Evolutionary conservation across 1,140 invertebrate species (phyloP).

Genomic region (Cheumatopsyche charites): DNA sequence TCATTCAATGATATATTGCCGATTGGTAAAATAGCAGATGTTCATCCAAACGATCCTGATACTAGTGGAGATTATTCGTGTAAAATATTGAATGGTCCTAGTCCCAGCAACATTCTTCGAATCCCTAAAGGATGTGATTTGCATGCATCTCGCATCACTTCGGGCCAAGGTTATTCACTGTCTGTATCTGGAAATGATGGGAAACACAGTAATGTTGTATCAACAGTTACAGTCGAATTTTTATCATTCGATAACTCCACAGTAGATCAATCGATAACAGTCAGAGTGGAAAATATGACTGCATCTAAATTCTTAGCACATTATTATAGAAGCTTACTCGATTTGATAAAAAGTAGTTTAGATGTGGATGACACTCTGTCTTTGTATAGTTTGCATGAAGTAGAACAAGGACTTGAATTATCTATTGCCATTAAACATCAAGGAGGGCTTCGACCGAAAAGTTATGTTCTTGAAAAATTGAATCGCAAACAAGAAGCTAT

Average conservation of each 20-base stretch:
- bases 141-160: conserved; percentile 70
- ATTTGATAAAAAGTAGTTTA: conserved; percentile 70
- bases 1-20: conserved; percentile 76
- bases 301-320: conserved; percentile 75
- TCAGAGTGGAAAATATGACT: conserved; percentile 75
- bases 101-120: conserved; percentile 67
- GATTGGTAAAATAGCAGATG: conserved; percentile 83
- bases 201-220: conserved; percentile 80
- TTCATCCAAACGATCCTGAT: conserved; percentile 90
- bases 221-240: conserved; percentile 83
- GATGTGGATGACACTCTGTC: conserved; percentile 68
- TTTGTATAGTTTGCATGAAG: conserved; percentile 77
- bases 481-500: conserved; percentile 69
- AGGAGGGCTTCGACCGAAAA: conserved; percentile 65
- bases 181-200: conserved; percentile 89
- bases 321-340: conserved; percentile 75
- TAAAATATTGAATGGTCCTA: conserved; percentile 69
- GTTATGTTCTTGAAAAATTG: conserved; percentile 68
- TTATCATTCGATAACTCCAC: conserved; percentile 80
- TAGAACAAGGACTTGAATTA: conserved; percentile 69
- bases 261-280: conserved; percentile 80
- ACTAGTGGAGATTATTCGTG: conserved; percentile 87
- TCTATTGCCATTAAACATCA: conserved; percentile 68
- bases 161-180: conserved; percentile 74
- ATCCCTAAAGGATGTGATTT: conserved; percentile 82